phyloP scores from a whole-genome alignment of 2,113 vertebrate species.

The Laterallus jamaicensis region DNA sequence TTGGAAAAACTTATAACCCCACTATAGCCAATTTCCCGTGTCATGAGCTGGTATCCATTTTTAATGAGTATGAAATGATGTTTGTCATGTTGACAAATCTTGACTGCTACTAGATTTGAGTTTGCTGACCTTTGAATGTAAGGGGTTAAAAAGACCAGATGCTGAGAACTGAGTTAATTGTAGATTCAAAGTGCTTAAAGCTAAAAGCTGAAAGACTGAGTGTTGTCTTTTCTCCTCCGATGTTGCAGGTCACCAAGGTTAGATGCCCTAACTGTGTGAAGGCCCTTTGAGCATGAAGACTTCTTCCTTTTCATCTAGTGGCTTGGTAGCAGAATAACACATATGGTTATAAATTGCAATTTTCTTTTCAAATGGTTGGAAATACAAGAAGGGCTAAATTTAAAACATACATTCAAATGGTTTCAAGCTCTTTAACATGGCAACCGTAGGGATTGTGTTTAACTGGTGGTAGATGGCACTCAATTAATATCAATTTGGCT shows the following conservation, averaged over 20 bases:
- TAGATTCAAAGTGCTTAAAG: conserved; percentile 20
- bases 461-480: neutral
- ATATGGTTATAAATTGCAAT: conserved; percentile 21
- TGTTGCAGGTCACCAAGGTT: conserved; percentile 23
- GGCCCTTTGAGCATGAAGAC: neutral
- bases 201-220: neutral
- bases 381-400: conserved; percentile 44
- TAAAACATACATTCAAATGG: conserved; percentile 26
- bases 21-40: neutral
- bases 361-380: conserved; percentile 51
- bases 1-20: neutral
- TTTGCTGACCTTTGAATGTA: neutral
- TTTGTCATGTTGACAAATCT: neutral
- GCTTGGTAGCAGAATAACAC: neutral
- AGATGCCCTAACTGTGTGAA: neutral
- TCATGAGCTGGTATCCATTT: neutral
- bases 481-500: neutral
- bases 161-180: conserved; percentile 34
- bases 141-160: conserved; percentile 57
- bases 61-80: neutral
- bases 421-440: conserved; percentile 47
- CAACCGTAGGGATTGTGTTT: neutral
- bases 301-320: conserved; percentile 15
- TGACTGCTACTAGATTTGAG: conserved; percentile 6
- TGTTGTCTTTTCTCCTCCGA: conserved; percentile 29